These are phyloP conservation scores for Quadriops clusia DNA, from an alignment of 2,888 invertebrate species.

Conservation along the genomic window DNA sequence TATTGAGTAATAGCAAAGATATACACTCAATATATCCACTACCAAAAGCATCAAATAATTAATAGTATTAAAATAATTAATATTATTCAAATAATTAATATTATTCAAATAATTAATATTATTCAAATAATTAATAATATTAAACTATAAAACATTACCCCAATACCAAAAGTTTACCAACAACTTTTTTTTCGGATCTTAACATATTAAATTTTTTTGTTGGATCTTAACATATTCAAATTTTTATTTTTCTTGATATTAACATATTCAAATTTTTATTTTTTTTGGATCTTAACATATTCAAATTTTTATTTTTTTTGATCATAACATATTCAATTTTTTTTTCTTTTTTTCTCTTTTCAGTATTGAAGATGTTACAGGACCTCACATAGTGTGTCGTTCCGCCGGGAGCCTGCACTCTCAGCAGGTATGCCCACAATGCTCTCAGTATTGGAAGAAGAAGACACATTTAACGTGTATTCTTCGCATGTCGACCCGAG, in stretches of 20 bases:
- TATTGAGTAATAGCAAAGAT: too few species aligned
- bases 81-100: too few species aligned
- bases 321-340: slow-evolving; percentile 2
- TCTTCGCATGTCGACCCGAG: slow-evolving; percentile 72
- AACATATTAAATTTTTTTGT: too few species aligned
- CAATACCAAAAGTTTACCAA: too few species aligned
- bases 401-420: slow-evolving; percentile 24
- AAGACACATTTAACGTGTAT: slow-evolving; percentile 64
- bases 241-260: slow-evolving; percentile 1
- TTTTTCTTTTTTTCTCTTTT: slow-evolving; percentile 14
- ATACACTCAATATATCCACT: too few species aligned
- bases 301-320: slow-evolving; percentile 6
- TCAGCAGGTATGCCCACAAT: slow-evolving; percentile 28
- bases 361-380: slow-evolving; percentile 32
- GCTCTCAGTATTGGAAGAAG: slow-evolving; percentile 32
- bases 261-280: not conserved
- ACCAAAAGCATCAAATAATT: too few species aligned
- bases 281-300: slow-evolving; percentile 4
- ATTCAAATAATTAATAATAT: too few species aligned
- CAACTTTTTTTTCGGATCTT: too few species aligned
- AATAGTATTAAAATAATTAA: too few species aligned
- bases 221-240: not conserved
- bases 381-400: slow-evolving; percentile 31
- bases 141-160: too few species aligned
- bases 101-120: too few species aligned